phyloP scores from a whole-genome alignment of 1,140 invertebrate species.

The Apis dorsata region DNA sequence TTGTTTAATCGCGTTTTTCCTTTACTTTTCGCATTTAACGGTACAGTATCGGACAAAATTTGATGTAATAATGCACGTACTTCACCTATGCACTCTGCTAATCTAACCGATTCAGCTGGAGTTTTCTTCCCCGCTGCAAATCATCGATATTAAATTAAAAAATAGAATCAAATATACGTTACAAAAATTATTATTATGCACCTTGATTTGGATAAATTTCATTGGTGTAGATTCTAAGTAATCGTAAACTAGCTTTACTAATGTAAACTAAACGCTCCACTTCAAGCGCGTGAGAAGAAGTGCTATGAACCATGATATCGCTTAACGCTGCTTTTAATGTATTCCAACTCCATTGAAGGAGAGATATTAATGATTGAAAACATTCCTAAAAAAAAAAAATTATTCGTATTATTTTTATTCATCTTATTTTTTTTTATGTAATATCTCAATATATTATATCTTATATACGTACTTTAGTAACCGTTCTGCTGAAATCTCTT shows the following conservation, averaged over 20 bases:
- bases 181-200: conserved; percentile 33
- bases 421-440: background rate
- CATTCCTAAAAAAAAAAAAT: conserved; percentile 81
- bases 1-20: conserved; percentile 69
- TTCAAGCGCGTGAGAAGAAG: conserved; percentile 82
- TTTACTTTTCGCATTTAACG: conserved; percentile 77
- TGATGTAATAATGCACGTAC: conserved; percentile 89
- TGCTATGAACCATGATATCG: conserved; percentile 78
- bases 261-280: conserved; percentile 94
- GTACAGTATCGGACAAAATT: conserved; percentile 89
- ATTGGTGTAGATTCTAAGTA: conserved; percentile 91
- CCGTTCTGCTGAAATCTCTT: conserved; percentile 88
- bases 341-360: conserved; percentile 91
- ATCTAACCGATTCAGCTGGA: conserved; percentile 85
- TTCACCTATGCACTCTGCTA: conserved; percentile 93
- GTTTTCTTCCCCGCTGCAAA: conserved; percentile 80
- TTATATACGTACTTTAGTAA: conserved; percentile 82
- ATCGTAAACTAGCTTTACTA: conserved; percentile 88
- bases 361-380: conserved; percentile 90
- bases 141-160: background rate
- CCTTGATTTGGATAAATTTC: conserved; percentile 92
- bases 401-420: background rate
- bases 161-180: background rate
- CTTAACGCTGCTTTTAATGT: conserved; percentile 86
- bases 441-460: background rate